These are phyloP conservation scores for Ramphastos sulfuratus DNA, from an alignment of 2,113 vertebrate genomes.

Conservation along the genomic window DNA sequence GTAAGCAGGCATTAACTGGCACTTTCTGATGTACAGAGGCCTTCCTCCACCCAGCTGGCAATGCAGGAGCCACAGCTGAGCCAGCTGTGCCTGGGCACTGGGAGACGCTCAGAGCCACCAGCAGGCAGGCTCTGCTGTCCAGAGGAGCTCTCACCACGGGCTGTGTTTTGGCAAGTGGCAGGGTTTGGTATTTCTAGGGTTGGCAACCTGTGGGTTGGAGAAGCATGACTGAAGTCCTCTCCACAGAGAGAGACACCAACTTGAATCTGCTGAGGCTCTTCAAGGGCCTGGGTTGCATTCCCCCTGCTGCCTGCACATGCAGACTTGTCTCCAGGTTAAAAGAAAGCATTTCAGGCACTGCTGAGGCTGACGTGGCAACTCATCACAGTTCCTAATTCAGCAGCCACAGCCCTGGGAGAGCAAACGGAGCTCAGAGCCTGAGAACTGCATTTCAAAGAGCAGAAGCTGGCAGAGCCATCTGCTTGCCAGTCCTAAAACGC, in stretches of 20 bases:
- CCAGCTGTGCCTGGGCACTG: neutral
- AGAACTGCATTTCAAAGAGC: neutral
- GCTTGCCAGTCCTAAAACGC: neutral
- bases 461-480: neutral
- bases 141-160: neutral
- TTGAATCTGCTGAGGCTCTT: neutral
- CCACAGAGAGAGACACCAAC: neutral
- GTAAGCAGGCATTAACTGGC: neutral
- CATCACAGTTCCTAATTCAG: neutral
- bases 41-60: neutral
- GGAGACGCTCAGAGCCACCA: neutral
- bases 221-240: neutral
- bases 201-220: neutral
- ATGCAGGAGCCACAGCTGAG: neutral
- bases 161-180: neutral
- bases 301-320: neutral
- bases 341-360: neutral
- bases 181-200: neutral
- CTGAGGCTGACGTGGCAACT: neutral
- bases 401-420: neutral
- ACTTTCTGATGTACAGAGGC: neutral
- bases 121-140: neutral
- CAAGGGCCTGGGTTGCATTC: neutral
- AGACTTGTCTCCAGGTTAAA: neutral
- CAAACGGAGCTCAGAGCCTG: neutral